Evolutionary conservation across 1,140 invertebrate species (phyloP).

Genomic region (Danaus melanippus): DNA sequence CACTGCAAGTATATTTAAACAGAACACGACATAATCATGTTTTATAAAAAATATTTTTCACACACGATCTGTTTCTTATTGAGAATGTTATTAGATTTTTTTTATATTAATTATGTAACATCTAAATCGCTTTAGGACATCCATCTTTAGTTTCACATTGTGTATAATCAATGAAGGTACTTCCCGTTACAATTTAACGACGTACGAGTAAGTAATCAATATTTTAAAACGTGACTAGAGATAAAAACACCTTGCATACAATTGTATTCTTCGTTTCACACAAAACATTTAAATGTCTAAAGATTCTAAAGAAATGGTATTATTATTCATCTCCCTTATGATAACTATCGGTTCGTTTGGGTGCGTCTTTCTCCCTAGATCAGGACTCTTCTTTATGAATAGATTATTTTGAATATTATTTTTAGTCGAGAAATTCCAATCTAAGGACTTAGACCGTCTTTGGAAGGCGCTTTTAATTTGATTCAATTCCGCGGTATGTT

Average conservation of each 20-base stretch:
- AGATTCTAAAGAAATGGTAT: conserved; percentile 2
- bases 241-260: conserved; percentile 13
- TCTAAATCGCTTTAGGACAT: too few species aligned
- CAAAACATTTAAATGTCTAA: conserved; percentile 8
- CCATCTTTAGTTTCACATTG: neutral
- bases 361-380: neutral
- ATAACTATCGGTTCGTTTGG: neutral
- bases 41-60: too few species aligned
- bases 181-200: conserved; percentile 8
- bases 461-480: conserved; percentile 10
- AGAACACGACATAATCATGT: neutral
- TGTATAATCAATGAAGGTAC: conserved; percentile 2
- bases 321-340: conserved; percentile 12
- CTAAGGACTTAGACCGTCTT: conserved; percentile 41
- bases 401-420: conserved; percentile 9
- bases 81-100: too few species aligned
- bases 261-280: conserved; percentile 12
- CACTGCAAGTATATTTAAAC: too few species aligned
- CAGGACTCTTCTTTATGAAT: neutral
- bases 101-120: too few species aligned
- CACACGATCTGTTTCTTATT: too few species aligned
- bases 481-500: conserved; percentile 24
- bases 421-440: conserved; percentile 21
- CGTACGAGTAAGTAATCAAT: conserved; percentile 8
- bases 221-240: conserved; percentile 22